These are phyloP conservation scores for Scaptomyza hsui DNA, from an alignment of 1,140 invertebrate genomes.

Conservation along the genomic window DNA sequence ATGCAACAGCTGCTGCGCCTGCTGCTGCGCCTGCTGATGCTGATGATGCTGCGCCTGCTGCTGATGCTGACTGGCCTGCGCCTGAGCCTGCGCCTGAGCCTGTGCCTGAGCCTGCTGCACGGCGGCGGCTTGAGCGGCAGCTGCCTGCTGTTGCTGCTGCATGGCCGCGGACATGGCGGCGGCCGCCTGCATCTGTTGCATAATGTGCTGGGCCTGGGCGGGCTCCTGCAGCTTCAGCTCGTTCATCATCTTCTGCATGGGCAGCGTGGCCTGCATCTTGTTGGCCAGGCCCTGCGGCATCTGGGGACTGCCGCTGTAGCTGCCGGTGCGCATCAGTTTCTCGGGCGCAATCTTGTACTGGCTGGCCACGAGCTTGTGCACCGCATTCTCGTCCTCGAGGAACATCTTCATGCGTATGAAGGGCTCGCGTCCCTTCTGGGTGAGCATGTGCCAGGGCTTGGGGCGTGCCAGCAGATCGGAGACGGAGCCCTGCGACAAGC, in stretches of 20 bases:
- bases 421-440: conserved; percentile 97
- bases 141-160: conserved; percentile 85
- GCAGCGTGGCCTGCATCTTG: conserved; percentile 87
- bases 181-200: conserved; percentile 86
- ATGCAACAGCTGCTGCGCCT: conserved; percentile 86
- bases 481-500: conserved; percentile 97
- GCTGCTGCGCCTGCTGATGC: conserved; percentile 86
- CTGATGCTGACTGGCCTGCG: conserved; percentile 85
- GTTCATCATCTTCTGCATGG: conserved; percentile 90
- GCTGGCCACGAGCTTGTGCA: conserved; percentile 97
- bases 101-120: conserved; percentile 84
- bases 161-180: conserved; percentile 85
- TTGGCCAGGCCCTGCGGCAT: conserved; percentile 89
- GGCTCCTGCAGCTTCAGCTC: conserved; percentile 89
- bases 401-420: conserved; percentile 99
- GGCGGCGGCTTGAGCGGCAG: conserved; percentile 85
- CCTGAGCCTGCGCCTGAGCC: conserved; percentile 87
- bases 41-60: conserved; percentile 87
- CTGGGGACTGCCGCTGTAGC: conserved; percentile 93
- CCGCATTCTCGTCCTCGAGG: conserved; percentile 97
- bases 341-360: conserved; percentile 99
- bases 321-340: conserved; percentile 96
- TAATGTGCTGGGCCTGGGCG: conserved; percentile 88
- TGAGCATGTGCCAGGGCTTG: conserved; percentile 99
- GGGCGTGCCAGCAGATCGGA: conserved; percentile 97